These are phyloP conservation scores for Leptestheria dahalacensis DNA, from an alignment of 1,140 invertebrate species.

Conservation along the genomic window DNA sequence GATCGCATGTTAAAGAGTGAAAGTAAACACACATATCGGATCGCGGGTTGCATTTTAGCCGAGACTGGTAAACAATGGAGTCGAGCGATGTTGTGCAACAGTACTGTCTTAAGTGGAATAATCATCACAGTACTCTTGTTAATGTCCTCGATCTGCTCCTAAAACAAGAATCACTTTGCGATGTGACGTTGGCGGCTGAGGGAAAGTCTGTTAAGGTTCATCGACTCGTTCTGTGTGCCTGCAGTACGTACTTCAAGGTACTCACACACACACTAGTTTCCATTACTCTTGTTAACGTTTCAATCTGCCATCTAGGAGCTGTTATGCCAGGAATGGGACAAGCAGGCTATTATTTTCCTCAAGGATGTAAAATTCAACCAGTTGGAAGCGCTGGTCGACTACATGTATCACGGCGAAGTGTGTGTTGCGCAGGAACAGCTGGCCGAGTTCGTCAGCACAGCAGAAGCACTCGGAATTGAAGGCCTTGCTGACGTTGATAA, in stretches of 20 bases:
- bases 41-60: no score
- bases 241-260: conserved; percentile 77
- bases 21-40: no score
- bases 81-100: neutral
- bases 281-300: neutral
- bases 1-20: no score
- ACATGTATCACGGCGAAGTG: conserved; percentile 18
- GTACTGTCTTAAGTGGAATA: conserved; percentile 75
- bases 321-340: conserved; percentile 26
- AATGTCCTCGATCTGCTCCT: conserved; percentile 53
- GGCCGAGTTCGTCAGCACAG: conserved; percentile 32
- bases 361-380: conserved; percentile 17
- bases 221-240: conserved; percentile 86
- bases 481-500: conserved; percentile 32
- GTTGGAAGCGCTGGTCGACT: conserved; percentile 16
- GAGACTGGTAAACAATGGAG: neutral
- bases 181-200: conserved; percentile 82
- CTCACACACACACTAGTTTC: neutral
- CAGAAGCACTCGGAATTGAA: conserved; percentile 59
- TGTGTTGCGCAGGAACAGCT: conserved; percentile 16
- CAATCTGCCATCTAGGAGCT: conserved; percentile 32
- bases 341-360: conserved; percentile 26
- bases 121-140: conserved; percentile 78
- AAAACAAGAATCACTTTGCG: conserved; percentile 53
- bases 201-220: conserved; percentile 78